These are phyloP conservation scores for Paracanthobrama guichenoti DNA, from an alignment of 2,113 vertebrate species.

Conservation along the genomic window DNA sequence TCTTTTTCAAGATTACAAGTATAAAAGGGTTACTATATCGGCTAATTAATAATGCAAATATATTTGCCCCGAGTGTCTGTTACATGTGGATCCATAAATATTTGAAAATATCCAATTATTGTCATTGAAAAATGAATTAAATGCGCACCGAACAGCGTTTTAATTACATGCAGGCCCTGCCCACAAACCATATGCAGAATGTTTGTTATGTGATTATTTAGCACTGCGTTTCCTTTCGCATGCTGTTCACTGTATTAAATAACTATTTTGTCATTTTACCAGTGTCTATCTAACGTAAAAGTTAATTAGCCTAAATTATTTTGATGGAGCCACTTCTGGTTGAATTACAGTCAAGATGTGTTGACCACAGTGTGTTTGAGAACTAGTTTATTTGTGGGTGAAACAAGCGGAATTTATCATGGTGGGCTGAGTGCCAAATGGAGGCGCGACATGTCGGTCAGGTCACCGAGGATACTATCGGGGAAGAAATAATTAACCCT, in stretches of 20 bases:
- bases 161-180: not conserved
- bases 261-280: not conserved
- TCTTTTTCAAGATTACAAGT: not conserved
- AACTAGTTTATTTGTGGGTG: not conserved
- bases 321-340: not conserved
- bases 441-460: not conserved
- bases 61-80: not conserved
- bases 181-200: not conserved
- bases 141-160: not conserved
- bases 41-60: not conserved
- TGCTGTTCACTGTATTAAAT: not conserved
- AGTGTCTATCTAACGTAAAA: not conserved
- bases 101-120: not conserved
- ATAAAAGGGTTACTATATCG: not conserved
- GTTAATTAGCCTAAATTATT: not conserved
- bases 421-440: not conserved
- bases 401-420: not conserved
- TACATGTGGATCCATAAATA: not conserved
- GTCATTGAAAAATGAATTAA: not conserved
- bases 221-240: not conserved
- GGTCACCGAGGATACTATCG: constrained; percentile 10
- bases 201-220: not conserved
- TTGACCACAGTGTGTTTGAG: not conserved
- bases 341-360: not conserved
- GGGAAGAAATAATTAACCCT: not conserved